Evolutionary conservation across 2,797 vertebrate genomes (phyloP), one percentile per base, ranked within the genome.

Genomic region (Brotula barbata): DNA sequence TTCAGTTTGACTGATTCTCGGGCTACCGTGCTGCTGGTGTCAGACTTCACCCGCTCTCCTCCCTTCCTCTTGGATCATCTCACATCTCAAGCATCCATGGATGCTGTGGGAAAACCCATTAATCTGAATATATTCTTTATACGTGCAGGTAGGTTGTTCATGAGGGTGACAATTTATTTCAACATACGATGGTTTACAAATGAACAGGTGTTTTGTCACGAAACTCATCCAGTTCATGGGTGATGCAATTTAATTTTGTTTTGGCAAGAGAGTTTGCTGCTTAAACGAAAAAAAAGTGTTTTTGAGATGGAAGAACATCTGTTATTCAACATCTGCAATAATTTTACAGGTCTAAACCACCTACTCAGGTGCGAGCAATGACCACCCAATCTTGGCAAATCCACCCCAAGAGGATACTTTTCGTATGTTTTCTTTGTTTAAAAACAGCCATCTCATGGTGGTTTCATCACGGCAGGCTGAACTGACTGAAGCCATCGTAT

Each of bases 11-110:
- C 67, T 59, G 54, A 64, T 50, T 77, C 45, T 59, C 50, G 53
- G 73, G 67, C 56, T 41, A 20, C 48, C 58, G 68, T 61, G 54
- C 34, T 69, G 65, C 60, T 69, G 63, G 69, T 69, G 58, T 77
- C 40, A 0, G n/a, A 63, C 58, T 65, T 62, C 59, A 64, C 54
- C 68, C 58, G 34, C 43, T 62, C 36, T 48, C 31, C 31, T 74
- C 22, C 20, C 40, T 66, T 23, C 43, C 16, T 40, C 9, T 2
- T 7, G 34, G 34, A 36, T 36, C 28, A 61, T 45, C 40, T 67
- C 48, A 64, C 61, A 54, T 56, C 52, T 53, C 34, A 44, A 44
- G 59, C 51, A 41, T 40, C 14, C 44, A 70, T 45, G 45, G 34
- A 59, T n/a, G 48, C 39, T 62, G 13, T 28, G 28, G 47, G 40